Percentiles rank a stretch among this genome's conserved stretches.
Evolutionary conservation across 2,888 invertebrate species (phyloP).

Genomic region (Diarsia mendica): DNA sequence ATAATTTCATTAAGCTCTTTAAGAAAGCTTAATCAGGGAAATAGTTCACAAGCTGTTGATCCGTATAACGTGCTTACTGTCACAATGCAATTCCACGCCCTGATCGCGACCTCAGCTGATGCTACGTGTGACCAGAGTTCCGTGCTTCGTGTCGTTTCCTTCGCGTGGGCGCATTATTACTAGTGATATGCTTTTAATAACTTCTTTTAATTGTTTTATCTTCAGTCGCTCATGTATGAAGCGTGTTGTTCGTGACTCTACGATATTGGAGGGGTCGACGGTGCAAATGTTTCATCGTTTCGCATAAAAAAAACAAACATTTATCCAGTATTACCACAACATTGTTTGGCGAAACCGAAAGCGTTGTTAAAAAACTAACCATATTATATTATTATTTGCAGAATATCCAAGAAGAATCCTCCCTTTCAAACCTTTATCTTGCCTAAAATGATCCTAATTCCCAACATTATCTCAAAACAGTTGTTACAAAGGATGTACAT

Average conservation of each 20-base stretch:
- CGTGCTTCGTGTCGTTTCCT: neutral
- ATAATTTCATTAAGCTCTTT: slow-evolving; percentile 12
- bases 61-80: neutral
- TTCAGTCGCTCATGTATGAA: neutral
- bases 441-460: slow-evolving; percentile 47
- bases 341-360: neutral
- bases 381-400: neutral
- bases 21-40: neutral
- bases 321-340: neutral
- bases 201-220: neutral
- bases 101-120: neutral
- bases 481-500: slow-evolving; percentile 45
- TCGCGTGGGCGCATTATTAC: neutral
- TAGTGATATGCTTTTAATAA: neutral
- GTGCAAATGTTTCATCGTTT: neutral
- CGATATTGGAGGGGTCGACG: neutral
- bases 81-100: neutral
- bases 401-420: slow-evolving; percentile 15
- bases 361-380: neutral
- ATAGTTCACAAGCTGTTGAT: neutral
- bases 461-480: slow-evolving; percentile 46
- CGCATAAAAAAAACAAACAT: no score
- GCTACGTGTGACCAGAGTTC: neutral
- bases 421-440: slow-evolving; percentile 45
- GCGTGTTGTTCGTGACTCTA: neutral